Base-by-base conservation (phyloP, 2,888 invertebrate species). In the Eupithecia inturbata region DNA sequence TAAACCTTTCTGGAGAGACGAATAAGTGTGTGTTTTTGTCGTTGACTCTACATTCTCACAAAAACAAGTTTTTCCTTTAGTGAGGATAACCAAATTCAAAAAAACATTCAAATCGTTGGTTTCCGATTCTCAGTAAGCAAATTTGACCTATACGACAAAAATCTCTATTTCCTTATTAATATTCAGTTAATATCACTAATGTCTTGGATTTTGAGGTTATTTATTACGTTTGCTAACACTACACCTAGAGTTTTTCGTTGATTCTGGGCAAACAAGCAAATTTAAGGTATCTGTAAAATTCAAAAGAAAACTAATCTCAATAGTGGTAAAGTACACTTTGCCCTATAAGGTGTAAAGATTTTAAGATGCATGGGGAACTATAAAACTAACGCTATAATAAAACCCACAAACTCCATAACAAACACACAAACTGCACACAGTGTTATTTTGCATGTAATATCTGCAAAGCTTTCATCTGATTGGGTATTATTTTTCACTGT, bases 391-490 rank as follows among this genome's bases (percentile, higher is more conserved):
- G 39, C 36, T 49, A 33, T 70, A 69, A 68, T 69, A 73, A 73
- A 69, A 66, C 73, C 57, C 4, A 60, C 67, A 45, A 67, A 45
- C 39, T 69, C 60, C 67, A 70, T 68, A 75, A 57, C 28, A 64
- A 62, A 68, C 67, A 49, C 63, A 70, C 63, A 72, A 67, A 72
- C 67, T 70, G 72, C 63, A 67, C 63, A 63, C 22, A 45, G 67
- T 49, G 49, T 39, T 33, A 69, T 73, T 67, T 49, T 67, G 64
- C 41, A 64, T 60, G 63, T 64, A 57, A 70, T 72, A 72, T 70
- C 68, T 41, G 68, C 26, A 68, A 72, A 75, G 70, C 72, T 75
- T 72, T 75, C 64, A 68, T 64, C 64, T 64, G 72, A 75, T 75
- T 75, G 67, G 63, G 53, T 68, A 72, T 72, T 75, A 75, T 72